Percentiles rank a stretch among this genome's conserved stretches.
These are phyloP conservation scores for Coptodon rendalli DNA, from an alignment of 2,113 vertebrate genomes.

Conservation along the genomic window DNA sequence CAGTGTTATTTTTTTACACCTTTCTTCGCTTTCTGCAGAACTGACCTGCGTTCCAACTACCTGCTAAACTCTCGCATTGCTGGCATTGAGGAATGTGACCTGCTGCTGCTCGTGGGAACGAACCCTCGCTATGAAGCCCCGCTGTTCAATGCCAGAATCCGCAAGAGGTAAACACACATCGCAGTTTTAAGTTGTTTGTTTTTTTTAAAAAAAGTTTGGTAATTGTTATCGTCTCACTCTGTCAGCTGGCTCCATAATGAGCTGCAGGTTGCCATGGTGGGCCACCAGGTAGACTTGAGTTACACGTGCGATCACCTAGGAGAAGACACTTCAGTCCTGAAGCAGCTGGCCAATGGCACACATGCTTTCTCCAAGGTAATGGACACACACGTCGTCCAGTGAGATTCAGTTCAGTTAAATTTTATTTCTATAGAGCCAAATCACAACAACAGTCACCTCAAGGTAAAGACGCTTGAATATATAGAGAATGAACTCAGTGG, in stretches of 20 bases:
- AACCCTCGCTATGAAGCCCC: constrained; percentile 97
- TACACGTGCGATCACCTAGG: constrained; percentile 91
- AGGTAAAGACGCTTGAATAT: background rate
- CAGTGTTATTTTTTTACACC: background rate
- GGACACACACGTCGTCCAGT: accelerated
- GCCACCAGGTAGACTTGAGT: constrained; percentile 86
- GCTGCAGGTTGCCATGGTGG: constrained; percentile 85
- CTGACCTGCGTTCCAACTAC: constrained; percentile 95
- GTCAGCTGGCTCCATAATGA: constrained; percentile 97
- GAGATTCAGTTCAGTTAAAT: background rate
- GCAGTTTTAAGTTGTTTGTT: background rate
- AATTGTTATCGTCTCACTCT: accelerated
- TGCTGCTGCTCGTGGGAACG: constrained; percentile 88
- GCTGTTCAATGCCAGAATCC: constrained; percentile 90
- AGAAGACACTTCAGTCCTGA: constrained; percentile 82
- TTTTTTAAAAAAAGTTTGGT: accelerated
- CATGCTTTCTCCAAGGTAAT: constrained; percentile 87
- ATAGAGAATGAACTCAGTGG: background rate
- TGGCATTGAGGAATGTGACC: constrained; percentile 90
- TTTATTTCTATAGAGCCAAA: no score
- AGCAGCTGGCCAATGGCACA: constrained; percentile 82
- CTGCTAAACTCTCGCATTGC: constrained; percentile 89
- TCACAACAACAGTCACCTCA: no score
- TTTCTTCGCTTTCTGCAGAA: constrained; percentile 51
- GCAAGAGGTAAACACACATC: constrained; percentile 81